Conservation (phyloP, 64 coral and sea anemone genomes). For the Cladopsammia gracilis region DNA sequence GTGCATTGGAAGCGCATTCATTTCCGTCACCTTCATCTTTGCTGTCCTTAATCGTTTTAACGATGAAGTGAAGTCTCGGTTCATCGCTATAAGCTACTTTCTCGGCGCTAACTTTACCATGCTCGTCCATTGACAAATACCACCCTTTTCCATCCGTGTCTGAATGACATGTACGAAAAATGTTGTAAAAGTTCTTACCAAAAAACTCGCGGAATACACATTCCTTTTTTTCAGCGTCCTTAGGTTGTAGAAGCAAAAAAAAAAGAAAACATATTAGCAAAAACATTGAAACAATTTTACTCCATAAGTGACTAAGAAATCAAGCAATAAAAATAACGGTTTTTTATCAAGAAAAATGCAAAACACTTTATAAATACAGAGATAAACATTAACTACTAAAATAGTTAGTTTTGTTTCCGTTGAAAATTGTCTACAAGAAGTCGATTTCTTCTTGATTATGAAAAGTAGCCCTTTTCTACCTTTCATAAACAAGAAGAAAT, state of each 20-base stretch:
- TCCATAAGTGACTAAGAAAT: too few relatives aligned
- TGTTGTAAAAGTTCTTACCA: slow-evolving; percentile 91
- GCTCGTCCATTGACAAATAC: slow-evolving; percentile 85
- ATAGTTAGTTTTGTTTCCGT: too few relatives aligned
- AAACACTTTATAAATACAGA: too few relatives aligned
- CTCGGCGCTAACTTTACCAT: slow-evolving; percentile 66
- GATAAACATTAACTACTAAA: too few relatives aligned
- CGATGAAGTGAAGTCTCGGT: slow-evolving; percentile 85
- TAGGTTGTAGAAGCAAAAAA: background rate
- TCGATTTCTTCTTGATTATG: too few relatives aligned
- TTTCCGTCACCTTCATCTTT: background rate
- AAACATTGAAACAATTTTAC: too few relatives aligned
- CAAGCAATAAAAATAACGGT: too few relatives aligned
- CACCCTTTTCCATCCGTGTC: slow-evolving; percentile 77
- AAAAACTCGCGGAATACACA: slow-evolving; percentile 91
- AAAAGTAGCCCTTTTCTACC: too few relatives aligned
- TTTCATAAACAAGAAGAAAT: too few relatives aligned
- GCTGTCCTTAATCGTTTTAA: slow-evolving; percentile 63
- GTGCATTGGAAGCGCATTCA: background rate
- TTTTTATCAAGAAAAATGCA: too few relatives aligned
- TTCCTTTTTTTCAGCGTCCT: slow-evolving; percentile 90
- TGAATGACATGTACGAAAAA: slow-evolving; percentile 90
- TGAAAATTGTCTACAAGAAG: too few relatives aligned
- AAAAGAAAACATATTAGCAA: background rate
- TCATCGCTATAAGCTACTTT: slow-evolving; percentile 86